These are phyloP conservation scores for Melanostoma mellinum DNA, from an alignment of 2,888 invertebrate genomes.

Conservation along the genomic window DNA sequence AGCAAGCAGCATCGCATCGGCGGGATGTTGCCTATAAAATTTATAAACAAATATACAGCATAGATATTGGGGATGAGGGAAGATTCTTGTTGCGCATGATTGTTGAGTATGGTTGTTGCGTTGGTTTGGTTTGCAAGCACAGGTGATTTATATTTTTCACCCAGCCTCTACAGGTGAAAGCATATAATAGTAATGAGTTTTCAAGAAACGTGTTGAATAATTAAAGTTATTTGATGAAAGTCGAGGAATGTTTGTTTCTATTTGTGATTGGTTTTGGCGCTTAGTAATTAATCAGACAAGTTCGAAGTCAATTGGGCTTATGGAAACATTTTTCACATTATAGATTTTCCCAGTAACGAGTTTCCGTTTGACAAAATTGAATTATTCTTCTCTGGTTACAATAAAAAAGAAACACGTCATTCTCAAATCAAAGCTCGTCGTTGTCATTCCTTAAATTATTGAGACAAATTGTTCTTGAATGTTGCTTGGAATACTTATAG, in stretches of 20 bases:
- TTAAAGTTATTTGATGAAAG: conserved; percentile 1
- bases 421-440: no score
- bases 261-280: not conserved
- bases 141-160: conserved; percentile 4
- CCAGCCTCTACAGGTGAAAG: conserved; percentile 18
- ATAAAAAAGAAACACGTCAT: no score
- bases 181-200: not conserved
- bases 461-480: no score
- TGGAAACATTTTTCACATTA: no score
- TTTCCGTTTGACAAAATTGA: no score
- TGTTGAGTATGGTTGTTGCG: not conserved
- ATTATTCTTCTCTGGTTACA: no score
- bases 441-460: no score
- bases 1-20: not conserved
- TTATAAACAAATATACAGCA: conserved; percentile 53
- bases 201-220: not conserved
- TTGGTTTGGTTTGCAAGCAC: conserved; percentile 17
- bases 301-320: no score
- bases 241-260: not conserved
- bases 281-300: no score
- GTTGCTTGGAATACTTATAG: no score
- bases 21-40: conserved; percentile 67
- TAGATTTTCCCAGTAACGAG: no score
- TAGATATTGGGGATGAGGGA: conserved; percentile 23
- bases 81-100: conserved; percentile 60